Conservation (phyloP, 2,113 vertebrate genomes). For the Syngnathus typhle region DNA sequence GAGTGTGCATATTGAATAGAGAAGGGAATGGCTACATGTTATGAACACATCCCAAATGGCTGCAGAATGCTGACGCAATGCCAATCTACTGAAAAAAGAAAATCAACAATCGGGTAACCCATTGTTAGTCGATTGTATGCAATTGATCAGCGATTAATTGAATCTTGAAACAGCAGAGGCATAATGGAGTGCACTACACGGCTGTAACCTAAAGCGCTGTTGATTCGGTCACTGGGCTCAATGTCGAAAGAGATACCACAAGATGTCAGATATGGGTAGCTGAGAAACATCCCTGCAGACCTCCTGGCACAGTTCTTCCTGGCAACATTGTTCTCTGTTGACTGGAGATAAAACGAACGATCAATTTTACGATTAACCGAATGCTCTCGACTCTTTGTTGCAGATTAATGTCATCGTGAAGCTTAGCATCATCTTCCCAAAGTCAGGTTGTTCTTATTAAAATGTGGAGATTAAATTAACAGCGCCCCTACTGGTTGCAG, state of each 20-base stretch:
- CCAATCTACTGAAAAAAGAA: not conserved
- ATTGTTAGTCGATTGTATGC: not conserved
- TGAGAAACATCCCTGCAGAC: not conserved
- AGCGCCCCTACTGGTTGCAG: no score
- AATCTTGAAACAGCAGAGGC: not conserved
- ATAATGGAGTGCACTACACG: not conserved
- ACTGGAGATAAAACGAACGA: no score
- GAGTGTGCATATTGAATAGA: conserved; percentile 8
- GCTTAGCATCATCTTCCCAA: no score
- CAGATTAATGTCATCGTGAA: no score
- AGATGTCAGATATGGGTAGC: no score
- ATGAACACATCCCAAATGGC: conserved; percentile 8
- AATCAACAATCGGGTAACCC: not conserved
- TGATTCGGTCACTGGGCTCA: not conserved
- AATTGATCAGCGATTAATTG: not conserved
- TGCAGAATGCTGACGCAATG: not conserved
- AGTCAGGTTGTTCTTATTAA: no score
- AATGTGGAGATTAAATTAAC: no score
- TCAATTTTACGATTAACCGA: no score
- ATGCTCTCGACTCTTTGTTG: no score
- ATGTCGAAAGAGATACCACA: not conserved
- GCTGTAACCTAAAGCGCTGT: not conserved
- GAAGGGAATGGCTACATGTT: conserved; percentile 15
- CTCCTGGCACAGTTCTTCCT: not conserved
- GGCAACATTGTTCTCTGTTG: not conserved